A percentile compares a stretch with the other conserved stretches of the same genome.
Conservation (phyloP, 2,113 vertebrate species). For the Tricholaema leucomelas region DNA sequence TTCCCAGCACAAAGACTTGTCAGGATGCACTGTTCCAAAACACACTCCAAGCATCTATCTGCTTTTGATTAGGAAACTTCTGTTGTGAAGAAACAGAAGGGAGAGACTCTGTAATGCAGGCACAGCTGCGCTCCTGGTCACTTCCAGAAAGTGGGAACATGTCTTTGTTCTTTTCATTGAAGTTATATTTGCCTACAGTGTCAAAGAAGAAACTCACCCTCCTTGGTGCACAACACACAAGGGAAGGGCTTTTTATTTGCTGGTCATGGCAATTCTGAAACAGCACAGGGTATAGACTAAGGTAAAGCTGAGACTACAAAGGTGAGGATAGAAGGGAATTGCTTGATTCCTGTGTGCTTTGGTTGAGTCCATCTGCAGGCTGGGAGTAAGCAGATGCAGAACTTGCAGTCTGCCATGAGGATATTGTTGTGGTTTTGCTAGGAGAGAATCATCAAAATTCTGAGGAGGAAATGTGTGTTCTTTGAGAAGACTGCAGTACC, state of each 20-base stretch:
- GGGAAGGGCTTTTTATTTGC: neutral
- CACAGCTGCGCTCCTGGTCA: neutral
- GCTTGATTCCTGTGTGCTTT: neutral
- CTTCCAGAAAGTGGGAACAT: neutral
- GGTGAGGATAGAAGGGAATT: neutral
- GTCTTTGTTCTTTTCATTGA: neutral
- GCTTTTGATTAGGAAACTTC: conserved; percentile 59
- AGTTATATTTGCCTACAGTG: neutral
- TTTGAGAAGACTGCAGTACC: neutral
- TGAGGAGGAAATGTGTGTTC: neutral
- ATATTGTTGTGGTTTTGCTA: neutral
- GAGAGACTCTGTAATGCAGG: neutral
- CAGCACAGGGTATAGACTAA: neutral
- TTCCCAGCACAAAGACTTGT: neutral
- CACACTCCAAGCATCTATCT: neutral
- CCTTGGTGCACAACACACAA: neutral
- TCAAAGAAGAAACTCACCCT: neutral
- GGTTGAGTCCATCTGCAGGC: neutral
- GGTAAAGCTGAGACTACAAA: conserved; percentile 21
- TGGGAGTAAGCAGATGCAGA: neutral
- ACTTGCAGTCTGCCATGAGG: neutral
- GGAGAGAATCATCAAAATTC: neutral
- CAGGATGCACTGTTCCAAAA: neutral
- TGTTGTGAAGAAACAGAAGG: neutral
- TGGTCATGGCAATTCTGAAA: neutral